Evolutionary conservation across 2,797 vertebrate species (phyloP), one percentile per base, ranked within the genome.

Genomic region (Tachyglossus aculeatus): DNA sequence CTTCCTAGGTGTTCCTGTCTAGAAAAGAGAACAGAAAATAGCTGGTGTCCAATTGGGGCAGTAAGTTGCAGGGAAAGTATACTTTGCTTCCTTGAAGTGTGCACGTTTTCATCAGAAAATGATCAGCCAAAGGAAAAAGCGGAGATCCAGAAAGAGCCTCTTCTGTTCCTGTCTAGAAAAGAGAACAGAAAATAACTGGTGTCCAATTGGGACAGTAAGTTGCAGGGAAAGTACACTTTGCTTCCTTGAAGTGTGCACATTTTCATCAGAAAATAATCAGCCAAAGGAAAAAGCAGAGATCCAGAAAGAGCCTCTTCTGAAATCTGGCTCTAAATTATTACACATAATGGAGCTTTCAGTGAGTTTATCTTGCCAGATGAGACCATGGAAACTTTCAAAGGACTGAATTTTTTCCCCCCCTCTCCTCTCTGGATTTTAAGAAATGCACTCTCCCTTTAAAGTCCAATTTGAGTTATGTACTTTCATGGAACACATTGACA

Each of bases 371-470:
- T 55, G 32, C 19, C 53, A 63, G 53, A 61, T 38, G 22, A 60
- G 32, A 41, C 19, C 44, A 9, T 50, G 60, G 67, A 67, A 70
- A 31, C 55, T 51, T 59, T 55, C 24, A 36, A 56, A 53, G 51
- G 57, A 24, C 16, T 48, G 45, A 27, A 48, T 18, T 48, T 48
- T 45, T 55, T 56, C 18, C 34, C 24, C n/a, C n/a, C n/a, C n/a
- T n/a, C n/a, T n/a, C n/a, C 4, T 27, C 18, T 43, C 9, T 47
- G 52, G 40, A 34, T 54, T 77, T 73, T 57, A 43, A 14, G 48
- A 66, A 54, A 34, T 60, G n/a, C 60, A 40, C 75, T 78, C 32
- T 58, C 53, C 33, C 45, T 73, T 56, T 67, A 34, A 55, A 22
- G 59, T 65, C 13, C n/a, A 55, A 12, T 67, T 45, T 36, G 61